These are phyloP conservation scores for Otus sunia DNA, from an alignment of 2,113 vertebrate species.

Conservation along the genomic window DNA sequence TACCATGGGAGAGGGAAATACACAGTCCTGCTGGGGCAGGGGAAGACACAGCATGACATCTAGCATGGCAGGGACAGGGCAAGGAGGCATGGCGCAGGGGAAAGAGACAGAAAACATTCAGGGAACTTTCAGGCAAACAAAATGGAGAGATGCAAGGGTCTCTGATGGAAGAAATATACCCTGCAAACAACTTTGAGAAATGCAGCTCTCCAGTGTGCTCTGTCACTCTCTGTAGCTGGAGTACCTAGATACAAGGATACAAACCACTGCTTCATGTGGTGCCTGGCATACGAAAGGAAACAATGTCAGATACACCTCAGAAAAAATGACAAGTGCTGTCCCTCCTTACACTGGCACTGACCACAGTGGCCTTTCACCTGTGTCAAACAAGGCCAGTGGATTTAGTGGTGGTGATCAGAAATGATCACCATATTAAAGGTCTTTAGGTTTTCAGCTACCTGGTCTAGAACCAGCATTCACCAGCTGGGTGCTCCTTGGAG, in stretches of 20 bases:
- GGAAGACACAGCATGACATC: neutral
- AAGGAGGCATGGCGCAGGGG: neutral
- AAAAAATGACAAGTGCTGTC: neutral
- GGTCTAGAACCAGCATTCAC: neutral
- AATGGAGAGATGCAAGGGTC: neutral
- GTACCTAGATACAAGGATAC: neutral
- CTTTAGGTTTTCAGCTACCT: neutral
- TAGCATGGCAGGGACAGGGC: neutral
- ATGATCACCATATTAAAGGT: neutral
- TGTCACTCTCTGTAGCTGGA: neutral
- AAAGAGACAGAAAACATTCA: neutral
- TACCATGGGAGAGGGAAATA: neutral
- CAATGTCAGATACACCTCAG: neutral
- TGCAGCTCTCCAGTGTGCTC: neutral
- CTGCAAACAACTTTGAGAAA: neutral
- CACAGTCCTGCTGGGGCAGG: neutral
- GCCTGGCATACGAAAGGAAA: neutral
- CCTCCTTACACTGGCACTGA: neutral
- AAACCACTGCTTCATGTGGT: neutral
- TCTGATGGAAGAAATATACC: neutral
- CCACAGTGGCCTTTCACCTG: neutral
- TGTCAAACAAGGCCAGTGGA: neutral
- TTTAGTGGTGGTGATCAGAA: neutral
- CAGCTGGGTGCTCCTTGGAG: neutral
- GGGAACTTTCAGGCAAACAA: neutral